A percentile compares a stretch with the other conserved stretches of the same genome.
phyloP scores from a whole-genome alignment of 1,140 invertebrate genomes.

The Pogonomyrmex barbatus region DNA sequence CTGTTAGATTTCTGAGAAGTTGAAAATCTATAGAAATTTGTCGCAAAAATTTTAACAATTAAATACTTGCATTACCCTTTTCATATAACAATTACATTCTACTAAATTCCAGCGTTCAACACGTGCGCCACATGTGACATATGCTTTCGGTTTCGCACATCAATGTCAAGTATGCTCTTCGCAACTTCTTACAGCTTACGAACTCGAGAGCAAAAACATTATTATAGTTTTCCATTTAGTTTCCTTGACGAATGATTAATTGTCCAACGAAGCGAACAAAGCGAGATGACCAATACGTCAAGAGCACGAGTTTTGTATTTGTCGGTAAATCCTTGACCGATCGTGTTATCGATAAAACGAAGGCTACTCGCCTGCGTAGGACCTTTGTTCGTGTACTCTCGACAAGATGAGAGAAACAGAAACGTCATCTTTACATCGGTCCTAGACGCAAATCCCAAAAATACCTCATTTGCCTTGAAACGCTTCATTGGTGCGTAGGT shows the following conservation, averaged over 20 bases:
- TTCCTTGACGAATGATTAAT: constrained; percentile 13
- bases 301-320: constrained; percentile 18
- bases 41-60: no score
- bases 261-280: not conserved
- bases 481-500: not conserved
- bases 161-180: not conserved
- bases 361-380: constrained; percentile 1
- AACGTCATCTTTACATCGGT: constrained; percentile 39
- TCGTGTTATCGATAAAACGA: constrained; percentile 12
- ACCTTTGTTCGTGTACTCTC: not conserved
- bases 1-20: no score
- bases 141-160: not conserved
- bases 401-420: not conserved
- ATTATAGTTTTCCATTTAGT: constrained; percentile 9
- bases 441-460: not conserved
- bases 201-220: not conserved
- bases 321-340: constrained; percentile 35
- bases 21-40: no score
- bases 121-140: not conserved
- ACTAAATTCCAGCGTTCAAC: constrained; percentile 11
- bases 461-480: constrained; percentile 2
- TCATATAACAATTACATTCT: not conserved
- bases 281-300: not conserved
- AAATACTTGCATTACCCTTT: not conserved
- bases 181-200: not conserved